A percentile compares a stretch with the other conserved stretches of the same genome.
These are phyloP conservation scores for Noctua comes DNA, from an alignment of 2,888 invertebrate genomes.

Conservation along the genomic window DNA sequence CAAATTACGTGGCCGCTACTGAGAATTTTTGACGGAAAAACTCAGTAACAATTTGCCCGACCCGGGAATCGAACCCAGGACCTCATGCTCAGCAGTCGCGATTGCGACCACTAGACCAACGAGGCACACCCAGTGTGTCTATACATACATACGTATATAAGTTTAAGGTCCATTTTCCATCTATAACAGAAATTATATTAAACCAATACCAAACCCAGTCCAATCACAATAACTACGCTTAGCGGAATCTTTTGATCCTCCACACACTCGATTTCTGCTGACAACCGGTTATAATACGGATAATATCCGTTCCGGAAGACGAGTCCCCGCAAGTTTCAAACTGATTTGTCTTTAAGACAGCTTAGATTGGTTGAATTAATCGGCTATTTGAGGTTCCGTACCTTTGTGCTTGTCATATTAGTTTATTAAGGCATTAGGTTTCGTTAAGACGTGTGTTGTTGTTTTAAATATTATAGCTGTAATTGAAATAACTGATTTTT, in stretches of 20 bases:
- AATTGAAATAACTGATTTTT: too few species aligned
- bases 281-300: constrained; percentile 57
- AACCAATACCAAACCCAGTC: background rate
- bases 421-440: background rate
- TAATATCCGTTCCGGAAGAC: constrained; percentile 59
- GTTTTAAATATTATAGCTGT: background rate
- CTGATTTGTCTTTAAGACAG: constrained; percentile 62
- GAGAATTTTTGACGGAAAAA: too few species aligned
- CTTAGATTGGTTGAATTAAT: constrained; percentile 54
- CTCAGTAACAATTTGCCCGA: too few species aligned
- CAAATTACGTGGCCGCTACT: too few species aligned
- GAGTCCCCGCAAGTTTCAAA: constrained; percentile 49
- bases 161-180: background rate
- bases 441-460: background rate
- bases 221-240: constrained; percentile 30
- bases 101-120: too few species aligned
- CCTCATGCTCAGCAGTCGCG: too few species aligned
- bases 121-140: too few species aligned
- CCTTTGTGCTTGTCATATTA: constrained; percentile 1
- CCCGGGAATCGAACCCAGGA: too few species aligned
- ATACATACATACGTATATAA: too few species aligned
- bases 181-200: background rate
- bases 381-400: constrained; percentile 28
- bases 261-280: constrained; percentile 31
- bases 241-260: constrained; percentile 28